A percentile compares a stretch with the other conserved stretches of the same genome.
Evolutionary conservation across 2,888 invertebrate genomes (phyloP).

Genomic region (Anodontia alba): DNA sequence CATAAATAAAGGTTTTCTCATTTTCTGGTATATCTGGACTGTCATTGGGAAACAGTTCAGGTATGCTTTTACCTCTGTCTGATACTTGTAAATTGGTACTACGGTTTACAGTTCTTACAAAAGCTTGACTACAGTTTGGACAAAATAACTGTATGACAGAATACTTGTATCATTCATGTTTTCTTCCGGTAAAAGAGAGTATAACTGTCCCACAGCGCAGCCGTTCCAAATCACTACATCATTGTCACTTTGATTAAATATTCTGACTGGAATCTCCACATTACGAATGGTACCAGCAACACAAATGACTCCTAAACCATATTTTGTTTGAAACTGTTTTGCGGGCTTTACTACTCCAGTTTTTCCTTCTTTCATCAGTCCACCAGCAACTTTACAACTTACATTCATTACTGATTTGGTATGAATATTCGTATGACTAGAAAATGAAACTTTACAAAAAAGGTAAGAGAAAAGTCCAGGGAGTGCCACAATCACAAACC

Average conservation of each 20-base stretch:
- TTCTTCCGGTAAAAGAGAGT: too few species aligned
- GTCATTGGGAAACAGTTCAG: conserved; percentile 11
- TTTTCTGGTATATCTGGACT: conserved; percentile 8
- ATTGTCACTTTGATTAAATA: background rate
- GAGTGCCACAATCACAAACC: too few species aligned
- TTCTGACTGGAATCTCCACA: background rate
- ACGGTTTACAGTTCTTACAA: too few species aligned
- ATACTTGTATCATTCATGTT: too few species aligned
- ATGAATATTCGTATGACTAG: background rate
- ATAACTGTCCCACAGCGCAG: background rate
- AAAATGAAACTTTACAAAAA: conserved; percentile 7
- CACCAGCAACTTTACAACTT: conserved; percentile 19
- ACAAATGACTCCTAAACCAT: conserved; percentile 6
- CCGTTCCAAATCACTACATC: conserved; percentile 18
- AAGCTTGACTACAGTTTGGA: too few species aligned
- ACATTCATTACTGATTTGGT: conserved; percentile 11
- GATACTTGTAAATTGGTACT: too few species aligned
- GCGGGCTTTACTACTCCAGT: background rate
- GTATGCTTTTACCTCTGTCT: too few species aligned
- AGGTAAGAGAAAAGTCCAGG: too few species aligned
- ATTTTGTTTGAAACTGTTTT: conserved; percentile 12
- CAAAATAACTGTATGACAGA: too few species aligned
- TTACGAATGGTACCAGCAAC: background rate
- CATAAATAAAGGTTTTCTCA: conserved; percentile 17
- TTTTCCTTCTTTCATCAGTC: conserved; percentile 3